Conservation (phyloP, 2,888 invertebrate genomes). For the Apamea crenata region DNA sequence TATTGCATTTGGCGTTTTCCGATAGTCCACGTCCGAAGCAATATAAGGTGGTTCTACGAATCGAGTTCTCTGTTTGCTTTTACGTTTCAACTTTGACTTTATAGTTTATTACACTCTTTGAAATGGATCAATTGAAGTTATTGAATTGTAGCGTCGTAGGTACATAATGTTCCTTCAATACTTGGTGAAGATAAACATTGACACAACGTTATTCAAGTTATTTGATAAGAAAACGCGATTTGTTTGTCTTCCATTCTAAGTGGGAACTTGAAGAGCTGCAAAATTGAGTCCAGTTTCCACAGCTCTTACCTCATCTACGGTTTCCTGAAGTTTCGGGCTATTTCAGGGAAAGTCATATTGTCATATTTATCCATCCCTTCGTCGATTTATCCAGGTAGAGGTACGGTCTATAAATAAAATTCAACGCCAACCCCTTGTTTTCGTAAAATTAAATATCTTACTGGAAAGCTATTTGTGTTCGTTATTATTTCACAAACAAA, state of each 20-base stretch:
- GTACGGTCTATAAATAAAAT: slow-evolving; percentile 8
- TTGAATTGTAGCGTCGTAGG: not conserved
- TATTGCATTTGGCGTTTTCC: slow-evolving; percentile 58
- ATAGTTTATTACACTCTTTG: slow-evolving; percentile 16
- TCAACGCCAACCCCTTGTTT: not conserved
- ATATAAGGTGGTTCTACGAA: slow-evolving; percentile 30
- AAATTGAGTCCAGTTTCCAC: slow-evolving; percentile 10
- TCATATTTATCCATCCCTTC: not conserved
- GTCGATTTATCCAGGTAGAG: not conserved
- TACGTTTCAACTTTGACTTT: slow-evolving; percentile 30
- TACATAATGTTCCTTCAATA: not conserved
- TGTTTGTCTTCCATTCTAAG: not conserved
- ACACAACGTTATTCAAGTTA: not conserved
- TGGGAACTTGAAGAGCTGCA: not conserved
- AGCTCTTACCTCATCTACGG: not conserved
- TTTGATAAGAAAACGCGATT: not conserved
- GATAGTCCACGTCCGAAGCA: slow-evolving; percentile 34
- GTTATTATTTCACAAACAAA: slow-evolving; percentile 3
- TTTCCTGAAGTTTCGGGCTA: not conserved
- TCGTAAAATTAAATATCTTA: not conserved
- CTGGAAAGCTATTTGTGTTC: not conserved
- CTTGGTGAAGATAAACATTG: not conserved
- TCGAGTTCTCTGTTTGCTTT: slow-evolving; percentile 28
- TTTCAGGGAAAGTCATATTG: not conserved
- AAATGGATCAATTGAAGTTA: slow-evolving; percentile 12